phyloP scores from a whole-genome alignment of 2,113 vertebrate genomes.

The Paradoxurus hermaphroditus region DNA sequence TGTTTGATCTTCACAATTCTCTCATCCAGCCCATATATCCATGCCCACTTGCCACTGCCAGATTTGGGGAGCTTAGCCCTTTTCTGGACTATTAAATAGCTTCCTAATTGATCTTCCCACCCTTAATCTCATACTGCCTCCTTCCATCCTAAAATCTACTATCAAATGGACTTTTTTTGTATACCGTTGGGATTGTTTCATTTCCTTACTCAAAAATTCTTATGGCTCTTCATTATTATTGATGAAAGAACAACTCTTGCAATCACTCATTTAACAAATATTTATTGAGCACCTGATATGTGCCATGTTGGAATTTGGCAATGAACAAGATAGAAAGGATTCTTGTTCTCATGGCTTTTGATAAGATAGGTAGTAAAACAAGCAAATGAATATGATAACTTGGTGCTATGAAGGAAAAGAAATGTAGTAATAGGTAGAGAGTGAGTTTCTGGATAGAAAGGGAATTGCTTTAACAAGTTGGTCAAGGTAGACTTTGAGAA shows the following conservation, averaged over 20 bases:
- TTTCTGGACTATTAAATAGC: neutral
- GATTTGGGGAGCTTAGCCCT: neutral
- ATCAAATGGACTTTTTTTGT: neutral
- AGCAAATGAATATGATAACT: neutral
- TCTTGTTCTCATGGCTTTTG: neutral
- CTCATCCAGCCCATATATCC: neutral
- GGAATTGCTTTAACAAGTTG: neutral
- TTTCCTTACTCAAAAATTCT: neutral
- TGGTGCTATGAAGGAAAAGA: neutral
- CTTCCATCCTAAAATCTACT: neutral
- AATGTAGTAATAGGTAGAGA: neutral
- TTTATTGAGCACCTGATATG: neutral
- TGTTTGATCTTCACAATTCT: neutral
- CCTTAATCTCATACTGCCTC: neutral
- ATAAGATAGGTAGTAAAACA: neutral
- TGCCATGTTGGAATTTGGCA: neutral
- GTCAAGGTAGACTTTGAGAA: neutral
- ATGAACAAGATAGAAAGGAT: neutral
- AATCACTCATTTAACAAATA: neutral
- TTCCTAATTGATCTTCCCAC: neutral
- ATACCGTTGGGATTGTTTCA: neutral
- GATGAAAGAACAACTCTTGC: neutral
- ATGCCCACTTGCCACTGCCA: neutral
- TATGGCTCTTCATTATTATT: neutral
- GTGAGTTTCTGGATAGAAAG: neutral